A percentile compares a stretch with the other conserved stretches of the same genome.
Conservation (phyloP, 2,113 vertebrate species). For the Lophotis ruficrista region DNA sequence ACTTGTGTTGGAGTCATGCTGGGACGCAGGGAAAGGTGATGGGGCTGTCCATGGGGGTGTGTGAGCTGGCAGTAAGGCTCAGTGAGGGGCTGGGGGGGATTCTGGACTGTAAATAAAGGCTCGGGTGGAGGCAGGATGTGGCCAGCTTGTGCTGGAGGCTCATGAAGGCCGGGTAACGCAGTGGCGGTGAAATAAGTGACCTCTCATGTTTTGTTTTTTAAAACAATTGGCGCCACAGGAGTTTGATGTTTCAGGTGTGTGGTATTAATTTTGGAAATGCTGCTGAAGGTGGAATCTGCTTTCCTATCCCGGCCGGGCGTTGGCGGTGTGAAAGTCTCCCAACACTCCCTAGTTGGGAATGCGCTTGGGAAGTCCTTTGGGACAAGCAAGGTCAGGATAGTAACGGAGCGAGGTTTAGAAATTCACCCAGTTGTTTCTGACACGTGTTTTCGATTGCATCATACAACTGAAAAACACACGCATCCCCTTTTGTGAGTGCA, state of each 20-base stretch:
- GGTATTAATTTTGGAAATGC: not conserved
- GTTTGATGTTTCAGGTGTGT: not conserved
- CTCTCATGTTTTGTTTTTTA: not conserved
- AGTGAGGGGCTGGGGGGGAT: not conserved
- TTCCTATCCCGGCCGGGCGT: not conserved
- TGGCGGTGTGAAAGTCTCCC: not conserved
- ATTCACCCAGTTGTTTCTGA: not conserved
- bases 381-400: not conserved
- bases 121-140: not conserved
- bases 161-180: not conserved
- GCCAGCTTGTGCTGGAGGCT: not conserved
- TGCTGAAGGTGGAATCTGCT: not conserved
- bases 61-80: not conserved
- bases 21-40: not conserved
- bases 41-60: not conserved
- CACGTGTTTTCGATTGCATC: not conserved
- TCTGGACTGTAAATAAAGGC: not conserved
- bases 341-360: fast-evolving
- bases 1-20: not conserved
- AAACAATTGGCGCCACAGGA: not conserved
- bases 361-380: not conserved
- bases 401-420: fast-evolving
- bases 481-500: not conserved
- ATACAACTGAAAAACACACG: not conserved
- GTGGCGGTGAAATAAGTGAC: not conserved